Conservation (phyloP, 2,797 vertebrate genomes). For the Iguana delicatissima region DNA sequence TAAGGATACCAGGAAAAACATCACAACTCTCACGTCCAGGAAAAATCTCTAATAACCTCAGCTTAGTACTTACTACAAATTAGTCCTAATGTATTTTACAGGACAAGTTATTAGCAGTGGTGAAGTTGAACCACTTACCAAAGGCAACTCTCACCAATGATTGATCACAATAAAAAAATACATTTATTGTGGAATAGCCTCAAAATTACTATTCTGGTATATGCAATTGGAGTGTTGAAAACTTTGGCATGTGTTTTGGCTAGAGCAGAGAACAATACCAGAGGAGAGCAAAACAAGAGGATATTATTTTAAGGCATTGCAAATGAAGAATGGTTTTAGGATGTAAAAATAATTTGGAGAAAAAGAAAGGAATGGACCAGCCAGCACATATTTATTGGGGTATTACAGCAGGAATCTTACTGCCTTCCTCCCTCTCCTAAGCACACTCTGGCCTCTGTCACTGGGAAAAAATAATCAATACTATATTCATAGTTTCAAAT, state of each 20-base stretch:
- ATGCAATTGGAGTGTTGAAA: neutral
- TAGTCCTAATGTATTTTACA: slow-evolving; percentile 6
- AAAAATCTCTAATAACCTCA: neutral
- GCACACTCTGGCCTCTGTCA: neutral
- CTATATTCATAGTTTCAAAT: slow-evolving; percentile 11
- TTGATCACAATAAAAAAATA: neutral
- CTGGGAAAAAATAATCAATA: slow-evolving; percentile 38
- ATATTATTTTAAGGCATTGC: neutral
- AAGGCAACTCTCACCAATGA: neutral
- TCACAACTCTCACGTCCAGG: neutral
- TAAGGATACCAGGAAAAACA: neutral
- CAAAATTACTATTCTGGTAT: neutral
- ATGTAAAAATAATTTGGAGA: neutral
- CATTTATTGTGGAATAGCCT: neutral
- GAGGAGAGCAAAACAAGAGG: neutral
- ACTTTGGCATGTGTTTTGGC: neutral
- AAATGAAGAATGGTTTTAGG: neutral
- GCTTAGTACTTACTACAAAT: neutral
- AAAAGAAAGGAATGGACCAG: neutral
- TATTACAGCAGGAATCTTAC: neutral
- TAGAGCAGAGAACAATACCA: neutral
- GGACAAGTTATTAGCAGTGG: slow-evolving; percentile 1
- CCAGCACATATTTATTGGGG: neutral
- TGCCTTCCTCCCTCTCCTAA: slow-evolving; percentile 7
- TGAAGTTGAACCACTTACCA: neutral